Evolutionary conservation across 92 coral and sea anemone species (phyloP), one percentile per base, ranked within the genome.

Genomic region (Epizoanthus fatuus): DNA sequence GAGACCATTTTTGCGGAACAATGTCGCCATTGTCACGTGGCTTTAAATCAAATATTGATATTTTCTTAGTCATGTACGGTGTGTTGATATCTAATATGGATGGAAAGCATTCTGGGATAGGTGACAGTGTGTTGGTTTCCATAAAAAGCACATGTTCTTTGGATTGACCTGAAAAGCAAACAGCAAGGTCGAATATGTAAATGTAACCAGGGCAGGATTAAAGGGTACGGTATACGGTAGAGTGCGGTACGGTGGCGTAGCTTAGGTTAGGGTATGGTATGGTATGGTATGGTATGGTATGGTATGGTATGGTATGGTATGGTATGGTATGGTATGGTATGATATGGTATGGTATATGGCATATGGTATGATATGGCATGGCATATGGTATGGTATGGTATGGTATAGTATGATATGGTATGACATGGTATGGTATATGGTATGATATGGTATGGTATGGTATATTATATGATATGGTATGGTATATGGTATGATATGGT

Each of bases 121-220:
- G 74, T 22, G 95, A 85, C 45, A 89, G 81, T 49, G 75, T 85
- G 69, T 89, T 89, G 40, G 94, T 94, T 78, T 92, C 88, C 89
- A 92, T 88, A 17, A 92, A 63, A 79, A 89, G 79, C 16, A 91
- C 87, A 4, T 86, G 92, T 79, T 74, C 74, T 2, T 64, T 13
- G 10, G 77, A 63, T 7, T 65, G 67, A 51, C 87, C 97, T 93
- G 75, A 39, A 65, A 85, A 40, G 63, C 22, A 59, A 42, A 44
- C 13, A 13, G 49, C 35, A 63, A 9, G 0, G 69, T 9, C 3
- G 16, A 22, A 7, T 35, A 20, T 15, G 29, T 63, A 22, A 25
- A 7, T 29, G 29, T 37, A 12, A 62, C 11, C 9, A 1, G 35
- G 35, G 35, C 35, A 29, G 35, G 35, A 29, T 29, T 29, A 1